Percentiles rank a stretch among this genome's conserved stretches.
These are phyloP conservation scores for Triops longicaudatus DNA, from an alignment of 1,140 invertebrate genomes.

Conservation along the genomic window DNA sequence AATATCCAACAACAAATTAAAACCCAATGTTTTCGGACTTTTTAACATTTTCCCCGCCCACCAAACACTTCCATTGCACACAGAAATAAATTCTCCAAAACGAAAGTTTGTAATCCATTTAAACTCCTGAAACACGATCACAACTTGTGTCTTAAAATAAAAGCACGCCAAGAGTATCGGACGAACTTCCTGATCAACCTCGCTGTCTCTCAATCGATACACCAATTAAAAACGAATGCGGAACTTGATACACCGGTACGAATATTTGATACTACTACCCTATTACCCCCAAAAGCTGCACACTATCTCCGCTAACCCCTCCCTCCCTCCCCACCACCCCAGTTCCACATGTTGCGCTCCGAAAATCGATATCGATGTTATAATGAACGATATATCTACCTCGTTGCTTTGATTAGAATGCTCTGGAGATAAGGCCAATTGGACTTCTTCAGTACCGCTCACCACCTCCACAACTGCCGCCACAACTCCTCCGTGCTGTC, in stretches of 20 bases:
- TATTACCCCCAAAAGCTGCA: too few species aligned
- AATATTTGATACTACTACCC: background rate
- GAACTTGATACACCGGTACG: background rate
- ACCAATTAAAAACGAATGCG: conserved; percentile 12
- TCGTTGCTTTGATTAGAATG: conserved; percentile 19
- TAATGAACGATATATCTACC: conserved; percentile 13
- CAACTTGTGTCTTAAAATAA: background rate
- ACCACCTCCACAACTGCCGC: conserved; percentile 28
- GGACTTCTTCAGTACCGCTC: conserved; percentile 25
- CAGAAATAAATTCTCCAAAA: too few species aligned
- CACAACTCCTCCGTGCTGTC: conserved; percentile 26
- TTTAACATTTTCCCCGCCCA: too few species aligned
- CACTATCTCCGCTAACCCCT: too few species aligned
- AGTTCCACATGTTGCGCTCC: background rate
- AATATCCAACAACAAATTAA: too few species aligned
- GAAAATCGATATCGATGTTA: background rate
- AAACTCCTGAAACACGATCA: background rate
- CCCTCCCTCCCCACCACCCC: too few species aligned
- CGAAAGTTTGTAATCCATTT: background rate
- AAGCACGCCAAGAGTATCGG: background rate
- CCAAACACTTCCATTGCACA: too few species aligned
- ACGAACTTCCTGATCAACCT: too few species aligned
- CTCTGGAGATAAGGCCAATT: conserved; percentile 19
- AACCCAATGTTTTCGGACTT: too few species aligned
- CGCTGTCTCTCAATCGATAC: background rate